Conservation (phyloP, 2,888 invertebrate genomes). For the Sinotaia quadrata region DNA sequence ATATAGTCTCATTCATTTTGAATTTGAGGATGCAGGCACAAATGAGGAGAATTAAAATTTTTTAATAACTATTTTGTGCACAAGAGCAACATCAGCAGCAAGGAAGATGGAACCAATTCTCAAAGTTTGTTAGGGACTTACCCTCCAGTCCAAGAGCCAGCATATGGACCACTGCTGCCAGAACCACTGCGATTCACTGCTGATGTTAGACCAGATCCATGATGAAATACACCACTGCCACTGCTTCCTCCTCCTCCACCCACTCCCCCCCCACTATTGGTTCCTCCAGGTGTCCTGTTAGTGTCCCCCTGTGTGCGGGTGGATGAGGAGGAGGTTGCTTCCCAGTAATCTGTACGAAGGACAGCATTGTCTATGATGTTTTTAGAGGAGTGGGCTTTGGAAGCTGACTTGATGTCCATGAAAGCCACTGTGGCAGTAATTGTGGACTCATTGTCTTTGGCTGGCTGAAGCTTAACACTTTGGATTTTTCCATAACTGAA, state of each 20-base stretch:
- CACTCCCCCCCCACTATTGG: not conserved
- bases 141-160: constrained; percentile 26
- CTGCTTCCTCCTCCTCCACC: constrained; percentile 5
- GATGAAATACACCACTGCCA: not conserved
- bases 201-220: constrained; percentile 9
- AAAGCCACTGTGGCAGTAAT: constrained; percentile 75
- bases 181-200: constrained; percentile 12
- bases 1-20: no score
- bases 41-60: no score
- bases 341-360: constrained; percentile 87
- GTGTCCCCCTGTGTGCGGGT: constrained; percentile 10
- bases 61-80: no score
- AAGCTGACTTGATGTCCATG: constrained; percentile 96
- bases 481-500: constrained; percentile 97
- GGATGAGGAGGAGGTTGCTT: constrained; percentile 74
- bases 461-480: constrained; percentile 91
- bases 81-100: no score
- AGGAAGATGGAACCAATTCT: no score
- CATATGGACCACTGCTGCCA: not conserved
- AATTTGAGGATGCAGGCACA: no score
- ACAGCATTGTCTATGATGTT: constrained; percentile 85
- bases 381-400: constrained; percentile 92
- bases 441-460: constrained; percentile 56
- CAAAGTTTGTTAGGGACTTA: constrained; percentile 11
- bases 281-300: constrained; percentile 1